Conservation (phyloP, 2,113 vertebrate species). For the Zapus hudsonius region DNA sequence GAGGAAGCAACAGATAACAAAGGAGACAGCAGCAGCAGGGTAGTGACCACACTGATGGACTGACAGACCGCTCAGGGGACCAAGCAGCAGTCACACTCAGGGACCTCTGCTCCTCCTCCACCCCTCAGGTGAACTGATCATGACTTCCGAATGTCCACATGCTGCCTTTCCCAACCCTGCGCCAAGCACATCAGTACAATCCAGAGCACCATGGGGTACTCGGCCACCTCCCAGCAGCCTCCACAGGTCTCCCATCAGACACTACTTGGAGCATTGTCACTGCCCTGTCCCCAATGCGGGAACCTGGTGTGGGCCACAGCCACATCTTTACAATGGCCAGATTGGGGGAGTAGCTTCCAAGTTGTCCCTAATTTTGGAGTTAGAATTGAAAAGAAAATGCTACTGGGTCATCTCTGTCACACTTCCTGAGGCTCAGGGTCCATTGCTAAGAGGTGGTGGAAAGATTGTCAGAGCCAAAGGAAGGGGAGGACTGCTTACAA, state of each 20-base stretch:
- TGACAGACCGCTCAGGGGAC: constrained; percentile 98
- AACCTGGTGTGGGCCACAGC: constrained; percentile 83
- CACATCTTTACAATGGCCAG: constrained; percentile 89
- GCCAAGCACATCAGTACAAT: constrained; percentile 99
- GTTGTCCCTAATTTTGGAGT: constrained; percentile 81
- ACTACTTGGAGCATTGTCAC: constrained; percentile 89
- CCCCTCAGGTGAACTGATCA: constrained; percentile 99
- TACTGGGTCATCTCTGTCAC: too few species aligned
- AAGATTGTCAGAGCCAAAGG: too few species aligned
- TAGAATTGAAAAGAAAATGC: constrained; percentile 89
- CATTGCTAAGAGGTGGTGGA: too few species aligned
- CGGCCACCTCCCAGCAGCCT: constrained; percentile 99
- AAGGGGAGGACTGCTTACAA: too few species aligned
- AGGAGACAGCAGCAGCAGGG: constrained; percentile 99
- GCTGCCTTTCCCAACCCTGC: constrained; percentile 99
- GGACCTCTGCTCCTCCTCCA: constrained; percentile 99
- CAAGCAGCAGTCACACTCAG: constrained; percentile 97
- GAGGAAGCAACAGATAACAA: constrained; percentile 99
- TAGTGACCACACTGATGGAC: constrained; percentile 99
- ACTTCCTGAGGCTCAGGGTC: too few species aligned
- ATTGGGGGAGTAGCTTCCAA: constrained; percentile 83
- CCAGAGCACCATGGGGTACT: constrained; percentile 99
- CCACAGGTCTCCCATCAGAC: constrained; percentile 99
- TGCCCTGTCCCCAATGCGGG: constrained; percentile 84
- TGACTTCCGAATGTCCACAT: constrained; percentile 99